Evolutionary conservation across 2,888 invertebrate genomes (phyloP).

Genomic region (Esperia sulphurella): DNA sequence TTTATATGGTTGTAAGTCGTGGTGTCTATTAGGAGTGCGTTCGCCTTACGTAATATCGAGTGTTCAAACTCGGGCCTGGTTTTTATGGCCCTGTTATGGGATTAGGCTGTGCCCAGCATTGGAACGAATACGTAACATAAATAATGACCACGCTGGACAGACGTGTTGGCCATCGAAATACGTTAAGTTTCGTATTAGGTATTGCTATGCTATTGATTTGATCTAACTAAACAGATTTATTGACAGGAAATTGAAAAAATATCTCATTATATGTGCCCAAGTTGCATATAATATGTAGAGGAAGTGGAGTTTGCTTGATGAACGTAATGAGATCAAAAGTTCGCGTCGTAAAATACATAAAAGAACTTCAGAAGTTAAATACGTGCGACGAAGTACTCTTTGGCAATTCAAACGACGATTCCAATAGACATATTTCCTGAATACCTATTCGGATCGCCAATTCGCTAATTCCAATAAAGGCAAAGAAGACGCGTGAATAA

Average conservation of each 20-base stretch:
- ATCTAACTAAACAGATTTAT: no score
- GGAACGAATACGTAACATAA: no score
- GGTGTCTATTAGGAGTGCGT: no score
- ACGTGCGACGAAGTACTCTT: neutral
- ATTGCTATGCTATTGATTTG: no score
- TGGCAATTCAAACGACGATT: neutral
- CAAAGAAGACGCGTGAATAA: slow-evolving; percentile 26
- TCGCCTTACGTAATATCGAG: no score
- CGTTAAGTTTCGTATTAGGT: no score
- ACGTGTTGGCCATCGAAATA: no score
- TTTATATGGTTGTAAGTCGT: neutral
- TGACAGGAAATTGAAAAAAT: neutral
- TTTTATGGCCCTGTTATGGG: no score
- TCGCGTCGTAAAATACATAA: neutral
- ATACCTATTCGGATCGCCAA: slow-evolving; percentile 1
- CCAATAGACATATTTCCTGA: neutral
- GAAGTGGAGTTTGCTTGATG: neutral
- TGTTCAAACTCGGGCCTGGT: no score
- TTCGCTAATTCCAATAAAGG: slow-evolving; percentile 18
- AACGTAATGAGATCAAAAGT: neutral
- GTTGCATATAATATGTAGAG: neutral
- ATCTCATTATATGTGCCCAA: neutral
- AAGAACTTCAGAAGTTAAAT: neutral
- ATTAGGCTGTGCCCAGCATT: no score
- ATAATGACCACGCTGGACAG: no score